Evolutionary conservation across 2,888 invertebrate genomes (phyloP), one percentile per base, ranked within the genome.

Genomic region (Zygaena filipendulae): DNA sequence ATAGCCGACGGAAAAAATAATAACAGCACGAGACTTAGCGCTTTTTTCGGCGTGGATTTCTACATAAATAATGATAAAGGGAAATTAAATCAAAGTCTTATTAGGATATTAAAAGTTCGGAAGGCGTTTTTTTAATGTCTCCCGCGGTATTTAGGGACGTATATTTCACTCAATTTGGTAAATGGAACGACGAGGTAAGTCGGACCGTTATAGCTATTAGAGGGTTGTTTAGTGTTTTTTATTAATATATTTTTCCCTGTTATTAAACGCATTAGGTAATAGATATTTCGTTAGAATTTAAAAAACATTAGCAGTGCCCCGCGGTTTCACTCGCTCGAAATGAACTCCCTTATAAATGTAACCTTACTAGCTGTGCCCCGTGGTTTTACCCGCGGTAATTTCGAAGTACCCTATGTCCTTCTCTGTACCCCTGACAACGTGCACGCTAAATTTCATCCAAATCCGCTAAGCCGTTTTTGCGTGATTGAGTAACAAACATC

Each of bases 31-130:
- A n/a, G 64, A 55, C 71, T 77, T 72, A 74, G 64, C 71, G 71
- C 63, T 66, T 72, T 66, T 60, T 62, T 63, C n/a, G 53, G 64
- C 56, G 54, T 49, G 61, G 59, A 57, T 59, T 55, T 66, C 63
- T 74, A 67, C 79, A 79, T 79, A 77, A 79, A 79, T 79, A 79
- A 79, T 75, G 72, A 77, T 79, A 77, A 79, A 79, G 58, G 64
- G 69, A 75, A 79, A 77, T 79, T 79, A 79, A 77, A 79, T 79
- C 77, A 75, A 75, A 71, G 63, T 72, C 77, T 74, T 77, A 77
- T 75, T 72, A 74, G 57, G 61, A 72, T 72, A 77, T 79, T 79
- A 77, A 79, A 79, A 79, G 71, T 77, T 74, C 54, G 47, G 58
- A 50, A 60, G 68, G 67, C 62, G 56, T 66, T 68, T 70, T 63